Percentiles rank a stretch among this genome's conserved stretches.
These are phyloP conservation scores for Platycheirus rosarum DNA, from an alignment of 2,888 invertebrate species.

Conservation along the genomic window DNA sequence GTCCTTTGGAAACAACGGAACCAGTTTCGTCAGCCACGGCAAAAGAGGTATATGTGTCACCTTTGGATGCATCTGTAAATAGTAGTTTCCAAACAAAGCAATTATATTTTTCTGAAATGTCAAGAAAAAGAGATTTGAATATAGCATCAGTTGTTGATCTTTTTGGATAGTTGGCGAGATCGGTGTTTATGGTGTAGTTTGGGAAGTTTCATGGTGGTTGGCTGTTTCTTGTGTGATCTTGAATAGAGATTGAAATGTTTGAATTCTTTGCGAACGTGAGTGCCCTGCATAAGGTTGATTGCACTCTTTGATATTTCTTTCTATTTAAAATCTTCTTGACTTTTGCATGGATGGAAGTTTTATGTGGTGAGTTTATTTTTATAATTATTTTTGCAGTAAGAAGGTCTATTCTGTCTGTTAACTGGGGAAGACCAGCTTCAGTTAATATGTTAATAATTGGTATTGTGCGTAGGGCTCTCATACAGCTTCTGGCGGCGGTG, in stretches of 20 bases:
- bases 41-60: conserved; percentile 6
- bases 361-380: conserved; percentile 12
- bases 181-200: conserved; percentile 5
- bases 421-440: conserved; percentile 23
- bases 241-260: not conserved
- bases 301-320: conserved; percentile 6
- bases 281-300: conserved; percentile 19
- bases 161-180: conserved; percentile 22
- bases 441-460: conserved; percentile 35
- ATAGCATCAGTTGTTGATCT: conserved; percentile 15
- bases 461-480: conserved; percentile 30
- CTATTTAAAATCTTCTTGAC: conserved; percentile 1
- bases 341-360: conserved; percentile 7
- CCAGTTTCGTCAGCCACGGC: not conserved
- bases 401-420: conserved; percentile 25
- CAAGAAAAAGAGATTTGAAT: conserved; percentile 11
- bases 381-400: conserved; percentile 26
- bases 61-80: conserved; percentile 21
- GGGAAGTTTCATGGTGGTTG: conserved; percentile 12
- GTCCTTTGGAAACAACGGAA: not conserved
- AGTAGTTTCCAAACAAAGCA: conserved; percentile 18
- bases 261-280: conserved; percentile 2
- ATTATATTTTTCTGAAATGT: conserved; percentile 10
- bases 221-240: conserved; percentile 1
- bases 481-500: conserved; percentile 6